Conservation (phyloP, 2,888 invertebrate genomes). For the Nymphalis polychloros region DNA sequence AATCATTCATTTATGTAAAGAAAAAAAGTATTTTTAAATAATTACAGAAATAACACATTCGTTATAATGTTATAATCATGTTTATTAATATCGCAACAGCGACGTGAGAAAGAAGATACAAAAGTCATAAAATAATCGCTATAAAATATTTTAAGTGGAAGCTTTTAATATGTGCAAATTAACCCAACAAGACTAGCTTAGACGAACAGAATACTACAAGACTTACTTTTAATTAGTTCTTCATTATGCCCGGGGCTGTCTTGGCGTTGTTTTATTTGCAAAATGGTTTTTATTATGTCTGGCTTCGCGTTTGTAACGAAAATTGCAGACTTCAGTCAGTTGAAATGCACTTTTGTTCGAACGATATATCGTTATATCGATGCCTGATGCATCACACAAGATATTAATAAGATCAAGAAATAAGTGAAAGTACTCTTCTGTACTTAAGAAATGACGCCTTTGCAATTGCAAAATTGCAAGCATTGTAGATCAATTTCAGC, state of each 20-base stretch:
- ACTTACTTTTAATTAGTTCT: conserved; percentile 64
- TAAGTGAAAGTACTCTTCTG: no score
- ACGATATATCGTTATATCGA: conserved; percentile 2
- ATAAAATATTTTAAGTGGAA: conserved; percentile 1
- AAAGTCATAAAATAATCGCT: not conserved
- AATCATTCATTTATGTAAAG: no score
- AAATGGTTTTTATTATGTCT: conserved; percentile 53
- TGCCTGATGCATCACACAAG: not conserved
- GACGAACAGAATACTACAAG: conserved; percentile 34
- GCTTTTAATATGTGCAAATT: conserved; percentile 12
- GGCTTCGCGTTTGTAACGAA: conserved; percentile 31
- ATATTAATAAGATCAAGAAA: not conserved
- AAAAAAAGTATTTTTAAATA: no score
- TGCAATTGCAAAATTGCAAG: no score
- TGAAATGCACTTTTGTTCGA: conserved; percentile 10
- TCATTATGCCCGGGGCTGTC: conserved; percentile 52
- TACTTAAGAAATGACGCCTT: no score
- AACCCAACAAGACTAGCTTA: conserved; percentile 21
- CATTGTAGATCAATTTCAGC: no score
- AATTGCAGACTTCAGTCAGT: conserved; percentile 16
- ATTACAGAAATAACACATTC: no score
- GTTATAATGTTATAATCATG: no score
- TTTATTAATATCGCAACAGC: no score
- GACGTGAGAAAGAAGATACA: not conserved
- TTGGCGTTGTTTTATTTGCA: conserved; percentile 53